Evolutionary conservation across 2,888 invertebrate genomes (phyloP).

Genomic region (Siphonodentalium dalli): DNA sequence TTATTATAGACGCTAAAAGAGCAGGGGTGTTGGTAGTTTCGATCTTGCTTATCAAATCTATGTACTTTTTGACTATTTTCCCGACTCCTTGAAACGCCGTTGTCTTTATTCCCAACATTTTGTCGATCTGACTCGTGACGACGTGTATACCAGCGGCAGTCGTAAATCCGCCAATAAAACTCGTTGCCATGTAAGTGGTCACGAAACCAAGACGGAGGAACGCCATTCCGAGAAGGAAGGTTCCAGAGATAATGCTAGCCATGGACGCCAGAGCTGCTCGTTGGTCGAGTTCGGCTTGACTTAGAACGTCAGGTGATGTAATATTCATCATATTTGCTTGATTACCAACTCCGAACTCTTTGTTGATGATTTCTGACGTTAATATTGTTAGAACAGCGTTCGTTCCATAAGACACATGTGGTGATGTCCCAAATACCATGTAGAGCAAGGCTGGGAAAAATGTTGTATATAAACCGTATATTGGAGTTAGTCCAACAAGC

Average conservation of each 20-base stretch:
- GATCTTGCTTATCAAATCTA: slow-evolving; percentile 70
- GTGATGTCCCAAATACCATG: slow-evolving; percentile 54
- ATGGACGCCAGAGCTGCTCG: slow-evolving; percentile 41
- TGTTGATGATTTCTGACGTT: slow-evolving; percentile 50
- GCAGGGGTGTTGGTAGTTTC: slow-evolving; percentile 73
- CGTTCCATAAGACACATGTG: slow-evolving; percentile 57
- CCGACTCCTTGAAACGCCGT: slow-evolving; percentile 33
- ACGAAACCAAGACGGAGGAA: slow-evolving; percentile 38
- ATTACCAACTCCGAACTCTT: slow-evolving; percentile 20
- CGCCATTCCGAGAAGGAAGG: slow-evolving; percentile 38
- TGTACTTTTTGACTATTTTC: slow-evolving; percentile 67
- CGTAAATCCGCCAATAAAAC: slow-evolving; percentile 50
- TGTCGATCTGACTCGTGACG: slow-evolving; percentile 40
- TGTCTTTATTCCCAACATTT: slow-evolving; percentile 35
- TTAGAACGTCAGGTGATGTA: neutral
- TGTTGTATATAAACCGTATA: slow-evolving; percentile 56
- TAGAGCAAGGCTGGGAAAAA: slow-evolving; percentile 57
- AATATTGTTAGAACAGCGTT: slow-evolving; percentile 60
- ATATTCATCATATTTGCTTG: neutral
- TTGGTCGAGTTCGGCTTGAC: slow-evolving; percentile 45
- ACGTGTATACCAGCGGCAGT: slow-evolving; percentile 47
- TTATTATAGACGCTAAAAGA: slow-evolving; percentile 73
- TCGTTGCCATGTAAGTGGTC: slow-evolving; percentile 42
- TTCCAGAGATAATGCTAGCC: slow-evolving; percentile 37
- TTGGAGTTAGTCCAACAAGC: slow-evolving; percentile 51